These are phyloP conservation scores for Sciurus vulgaris DNA, from an alignment of 2,797 vertebrate species.

Conservation along the genomic window DNA sequence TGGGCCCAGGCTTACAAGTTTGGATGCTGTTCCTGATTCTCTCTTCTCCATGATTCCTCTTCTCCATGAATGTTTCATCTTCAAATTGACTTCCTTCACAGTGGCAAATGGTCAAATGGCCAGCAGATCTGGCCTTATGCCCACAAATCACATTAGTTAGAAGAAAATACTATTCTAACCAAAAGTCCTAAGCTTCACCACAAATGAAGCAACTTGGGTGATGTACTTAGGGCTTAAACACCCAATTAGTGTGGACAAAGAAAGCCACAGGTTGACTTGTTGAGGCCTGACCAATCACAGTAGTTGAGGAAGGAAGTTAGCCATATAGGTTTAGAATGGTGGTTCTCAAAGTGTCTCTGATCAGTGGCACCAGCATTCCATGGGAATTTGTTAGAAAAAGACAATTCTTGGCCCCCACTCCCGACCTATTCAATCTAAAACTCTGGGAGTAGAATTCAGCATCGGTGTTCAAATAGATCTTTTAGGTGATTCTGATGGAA, in stretches of 20 bases:
- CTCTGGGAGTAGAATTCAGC: background rate
- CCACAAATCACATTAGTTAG: background rate
- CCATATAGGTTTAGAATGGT: background rate
- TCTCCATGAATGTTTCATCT: background rate
- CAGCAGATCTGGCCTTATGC: background rate
- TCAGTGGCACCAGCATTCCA: background rate
- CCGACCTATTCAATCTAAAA: background rate
- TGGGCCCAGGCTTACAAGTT: background rate
- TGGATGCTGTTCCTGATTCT: background rate
- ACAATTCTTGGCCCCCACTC: background rate
- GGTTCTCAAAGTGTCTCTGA: slow-evolving; percentile 11
- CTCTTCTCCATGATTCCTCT: background rate
- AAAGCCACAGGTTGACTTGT: background rate
- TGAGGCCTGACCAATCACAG: background rate
- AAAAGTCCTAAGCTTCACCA: background rate
- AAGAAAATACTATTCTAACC: background rate
- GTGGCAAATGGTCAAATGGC: background rate
- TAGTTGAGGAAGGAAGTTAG: background rate
- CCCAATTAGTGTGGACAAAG: background rate
- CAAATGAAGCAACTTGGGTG: background rate
- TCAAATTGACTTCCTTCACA: background rate
- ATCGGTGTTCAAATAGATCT: background rate
- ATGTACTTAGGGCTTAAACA: background rate
- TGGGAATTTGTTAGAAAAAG: background rate
- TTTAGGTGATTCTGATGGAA: background rate